These are phyloP conservation scores for Peromyscus polionotus DNA, from an alignment of 2,113 vertebrate species.

Conservation along the genomic window DNA sequence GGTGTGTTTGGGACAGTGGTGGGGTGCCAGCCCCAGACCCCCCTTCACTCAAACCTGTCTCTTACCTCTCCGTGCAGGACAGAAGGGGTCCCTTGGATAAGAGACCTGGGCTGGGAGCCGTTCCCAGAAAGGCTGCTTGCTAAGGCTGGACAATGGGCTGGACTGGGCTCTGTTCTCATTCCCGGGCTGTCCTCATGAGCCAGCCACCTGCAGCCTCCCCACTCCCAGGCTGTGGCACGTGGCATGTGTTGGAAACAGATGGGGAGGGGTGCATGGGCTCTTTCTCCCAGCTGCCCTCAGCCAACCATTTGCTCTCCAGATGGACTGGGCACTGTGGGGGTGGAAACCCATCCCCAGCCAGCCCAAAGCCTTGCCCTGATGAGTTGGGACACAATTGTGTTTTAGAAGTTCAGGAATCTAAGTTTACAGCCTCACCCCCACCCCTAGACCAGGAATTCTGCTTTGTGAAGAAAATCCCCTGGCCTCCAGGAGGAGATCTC, in stretches of 20 bases:
- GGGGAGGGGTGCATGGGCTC: neutral
- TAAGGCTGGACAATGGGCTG: neutral
- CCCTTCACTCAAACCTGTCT: neutral
- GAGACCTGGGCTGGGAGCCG: neutral
- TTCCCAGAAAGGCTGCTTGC: neutral
- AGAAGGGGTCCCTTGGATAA: neutral
- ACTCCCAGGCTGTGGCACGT: neutral
- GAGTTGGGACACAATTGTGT: neutral
- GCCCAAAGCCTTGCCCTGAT: neutral
- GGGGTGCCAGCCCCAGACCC: neutral
- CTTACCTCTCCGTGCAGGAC: neutral
- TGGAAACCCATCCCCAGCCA: neutral
- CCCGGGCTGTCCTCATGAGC: neutral
- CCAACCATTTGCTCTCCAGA: slow-evolving; percentile 65
- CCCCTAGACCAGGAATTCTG: neutral
- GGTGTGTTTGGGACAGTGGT: neutral
- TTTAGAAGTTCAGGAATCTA: slow-evolving; percentile 35
- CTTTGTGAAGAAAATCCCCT: neutral
- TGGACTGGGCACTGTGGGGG: slow-evolving; percentile 35
- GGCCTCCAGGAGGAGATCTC: neutral
- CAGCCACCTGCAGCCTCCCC: slow-evolving; percentile 47
- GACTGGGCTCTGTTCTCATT: neutral
- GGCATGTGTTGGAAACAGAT: slow-evolving; percentile 44
- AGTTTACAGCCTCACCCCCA: neutral
- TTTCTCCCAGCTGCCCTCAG: slow-evolving; percentile 31